Base-by-base conservation (phyloP, 2,797 vertebrate genomes). In the Phaenicophaeus curvirostris region DNA sequence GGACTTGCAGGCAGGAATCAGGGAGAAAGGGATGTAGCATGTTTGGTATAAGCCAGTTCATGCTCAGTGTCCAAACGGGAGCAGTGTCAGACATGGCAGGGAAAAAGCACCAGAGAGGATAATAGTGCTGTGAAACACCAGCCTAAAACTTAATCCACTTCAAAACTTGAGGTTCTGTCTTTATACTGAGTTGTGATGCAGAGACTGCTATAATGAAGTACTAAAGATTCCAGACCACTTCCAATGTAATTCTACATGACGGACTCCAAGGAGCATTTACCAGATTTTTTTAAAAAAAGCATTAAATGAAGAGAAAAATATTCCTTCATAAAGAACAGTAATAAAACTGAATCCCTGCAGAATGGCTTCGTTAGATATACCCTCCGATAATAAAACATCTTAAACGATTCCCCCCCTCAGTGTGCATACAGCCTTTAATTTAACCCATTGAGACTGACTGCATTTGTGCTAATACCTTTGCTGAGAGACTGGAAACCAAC, bases 21-120 rank as follows among this genome's bases (percentile, higher is more conserved):
- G n/a, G 23, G 8, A 24, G 8, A 1, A 1, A 23, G 15, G 9
- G 9, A 7, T 0, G 1, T 12, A 33, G 3, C 5, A 37, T 0
- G 0, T 33, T 48, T 46, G 25, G 5, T 28, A 27, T 8, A 55
- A 67, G 6, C 3, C 16, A 50, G 35, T n/a, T 37, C n/a, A 76
- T 21, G 31, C 27, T 50, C 11, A 5, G 13, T 6, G 27, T 42
- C 18, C 6, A 41, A 54, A 72, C 16, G 16, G 9, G 7, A 65
- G 2, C 15, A 19, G 25, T n/a, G 18, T 33, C 20, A 75, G 44
- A 61, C 4, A 5, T 37, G 7, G 13, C 0, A 3, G 9, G 39
- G 30, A 65, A 69, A 62, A 46, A 25, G 10, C 10, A 31, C 2
- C 1, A 5, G 44, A 13, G 5, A 51, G 28, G 19, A 20, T 19